Percentiles rank a stretch among this genome's conserved stretches.
phyloP scores from a whole-genome alignment of 1,140 invertebrate genomes.

The Drosophila novamexicana region DNA sequence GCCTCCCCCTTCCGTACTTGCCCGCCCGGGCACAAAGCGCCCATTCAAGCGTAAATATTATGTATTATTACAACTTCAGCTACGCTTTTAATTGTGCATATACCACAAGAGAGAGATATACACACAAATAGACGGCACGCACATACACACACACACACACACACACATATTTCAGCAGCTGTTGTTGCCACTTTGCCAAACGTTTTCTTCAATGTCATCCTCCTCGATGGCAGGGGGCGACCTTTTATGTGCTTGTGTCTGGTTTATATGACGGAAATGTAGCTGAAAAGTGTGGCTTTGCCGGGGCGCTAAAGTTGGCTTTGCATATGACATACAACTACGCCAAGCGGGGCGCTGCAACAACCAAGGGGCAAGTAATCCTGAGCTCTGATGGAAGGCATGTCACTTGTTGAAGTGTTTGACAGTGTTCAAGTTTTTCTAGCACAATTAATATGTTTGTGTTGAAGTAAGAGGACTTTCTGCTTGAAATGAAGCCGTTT shows the following conservation, averaged over 20 bases:
- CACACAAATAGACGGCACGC: slow-evolving; percentile 12
- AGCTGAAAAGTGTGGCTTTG: slow-evolving; percentile 74
- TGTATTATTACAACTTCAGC: slow-evolving; percentile 77
- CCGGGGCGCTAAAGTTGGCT: slow-evolving; percentile 64
- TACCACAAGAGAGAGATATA: slow-evolving; percentile 57
- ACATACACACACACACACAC: slow-evolving; percentile 8
- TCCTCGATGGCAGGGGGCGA: not conserved
- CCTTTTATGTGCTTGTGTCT: slow-evolving; percentile 16
- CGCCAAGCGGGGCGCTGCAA: slow-evolving; percentile 16
- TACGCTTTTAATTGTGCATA: slow-evolving; percentile 78
- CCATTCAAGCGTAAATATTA: slow-evolving; percentile 80
- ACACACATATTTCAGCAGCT: slow-evolving; percentile 34
- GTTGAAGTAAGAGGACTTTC: not conserved
- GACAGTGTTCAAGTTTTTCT: slow-evolving; percentile 8
- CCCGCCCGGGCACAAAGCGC: slow-evolving; percentile 59
- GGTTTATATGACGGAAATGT: slow-evolving; percentile 66
- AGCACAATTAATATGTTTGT: slow-evolving; percentile 12
- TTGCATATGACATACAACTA: slow-evolving; percentile 68
- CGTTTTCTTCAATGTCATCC: slow-evolving; percentile 70
- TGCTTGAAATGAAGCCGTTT: no score
- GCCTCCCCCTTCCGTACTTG: not conserved
- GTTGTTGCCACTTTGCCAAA: slow-evolving; percentile 43
- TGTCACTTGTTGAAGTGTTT: slow-evolving; percentile 74
- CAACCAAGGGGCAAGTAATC: not conserved
- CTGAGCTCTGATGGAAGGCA: slow-evolving; percentile 13